Evolutionary conservation across 2,797 vertebrate species (phyloP).

Genomic region (Rhabdomys pumilio): DNA sequence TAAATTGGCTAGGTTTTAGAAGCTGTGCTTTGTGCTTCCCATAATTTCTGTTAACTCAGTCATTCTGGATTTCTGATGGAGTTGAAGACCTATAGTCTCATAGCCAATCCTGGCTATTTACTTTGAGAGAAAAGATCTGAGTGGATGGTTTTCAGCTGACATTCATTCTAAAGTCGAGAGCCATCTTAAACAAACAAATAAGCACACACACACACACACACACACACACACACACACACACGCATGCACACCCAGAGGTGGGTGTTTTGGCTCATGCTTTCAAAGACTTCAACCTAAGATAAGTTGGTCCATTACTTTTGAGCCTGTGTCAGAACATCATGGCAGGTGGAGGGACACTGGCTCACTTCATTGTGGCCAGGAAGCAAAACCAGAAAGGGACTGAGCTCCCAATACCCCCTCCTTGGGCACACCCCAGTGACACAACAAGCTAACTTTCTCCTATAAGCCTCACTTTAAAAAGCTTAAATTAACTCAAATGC

Average conservation of each 20-base stretch:
- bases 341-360: not conserved
- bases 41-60: no score
- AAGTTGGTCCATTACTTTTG: not conserved
- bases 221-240: not conserved
- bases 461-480: not conserved
- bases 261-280: not conserved
- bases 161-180: not conserved
- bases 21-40: no score
- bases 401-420: not conserved
- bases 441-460: not conserved
- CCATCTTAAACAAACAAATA: not conserved
- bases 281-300: not conserved
- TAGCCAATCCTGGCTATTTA: no score
- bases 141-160: no score
- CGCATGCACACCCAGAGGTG: not conserved
- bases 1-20: no score
- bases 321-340: not conserved
- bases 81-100: no score
- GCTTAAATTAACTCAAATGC: not conserved
- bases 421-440: not conserved
- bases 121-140: no score
- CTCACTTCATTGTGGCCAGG: not conserved
- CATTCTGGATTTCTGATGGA: no score
- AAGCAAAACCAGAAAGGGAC: not conserved
- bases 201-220: no score